Evolutionary conservation across 2,797 vertebrate genomes (phyloP), one percentile per base, ranked within the genome.

Genomic region (Labeo calbasu): DNA sequence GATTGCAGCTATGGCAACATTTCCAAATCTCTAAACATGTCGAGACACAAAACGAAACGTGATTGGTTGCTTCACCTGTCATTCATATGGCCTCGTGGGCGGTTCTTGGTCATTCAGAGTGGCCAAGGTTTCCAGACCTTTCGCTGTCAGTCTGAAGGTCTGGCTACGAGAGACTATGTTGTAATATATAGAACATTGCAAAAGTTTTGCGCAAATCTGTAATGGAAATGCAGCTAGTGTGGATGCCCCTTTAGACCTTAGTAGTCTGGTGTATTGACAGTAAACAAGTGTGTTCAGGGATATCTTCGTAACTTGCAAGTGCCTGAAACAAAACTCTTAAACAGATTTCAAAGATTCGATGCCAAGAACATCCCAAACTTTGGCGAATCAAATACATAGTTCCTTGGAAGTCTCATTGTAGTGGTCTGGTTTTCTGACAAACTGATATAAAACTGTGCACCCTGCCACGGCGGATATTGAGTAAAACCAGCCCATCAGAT

Each of bases 261-360:
- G 25, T 21, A 55, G 48, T 73, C 8, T 53, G 23, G 19, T 15
- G 13, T 57, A 59, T 17, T 15, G 32, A 76, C 12, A 40, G 59
- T 43, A 3, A 40, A 8, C 50, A 55, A 7, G 11, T 53, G 4
- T 19, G 25, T 25, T 8, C 12, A 75, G 12, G 15, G 19, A 61
- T 59, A 10, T 46, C 6, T 43, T 57, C 8, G 32, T 40, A n/a
- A 76, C 71, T 59, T 36, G 28, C 28, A 32, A 32, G 17, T 76
- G 7, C 36, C 28, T 36, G 53, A 76, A 76, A 55, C 17, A 21
- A 78, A 43, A 23, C 4, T 61, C 12, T 77, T 28, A 15, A 28
- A 77, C 3, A 77, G 19, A 75, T 76, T 59, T 76, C 71, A 75
- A 17, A 19, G 48, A 75, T 32, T 55, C 8, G 23, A 59, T 46